phyloP scores from a whole-genome alignment of 1,140 invertebrate species.

The Drosophila albomicans region DNA sequence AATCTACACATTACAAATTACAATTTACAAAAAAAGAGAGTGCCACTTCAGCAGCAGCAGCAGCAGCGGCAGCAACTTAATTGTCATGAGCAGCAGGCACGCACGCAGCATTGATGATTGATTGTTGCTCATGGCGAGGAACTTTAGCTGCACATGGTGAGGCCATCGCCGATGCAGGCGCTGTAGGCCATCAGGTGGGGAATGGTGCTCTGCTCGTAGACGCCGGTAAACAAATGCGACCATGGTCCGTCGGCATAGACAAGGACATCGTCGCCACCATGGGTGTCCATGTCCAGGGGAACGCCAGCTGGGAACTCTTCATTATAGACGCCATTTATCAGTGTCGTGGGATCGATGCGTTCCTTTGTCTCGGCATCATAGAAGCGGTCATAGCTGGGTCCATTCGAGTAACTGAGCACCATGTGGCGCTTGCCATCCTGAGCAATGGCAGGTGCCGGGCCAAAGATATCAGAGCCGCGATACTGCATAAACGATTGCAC shows the following conservation, averaged over 20 bases:
- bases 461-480: slow-evolving; percentile 86
- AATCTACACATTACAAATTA: slow-evolving; percentile 60
- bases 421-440: slow-evolving; percentile 87
- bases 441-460: slow-evolving; percentile 81
- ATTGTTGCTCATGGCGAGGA: background rate
- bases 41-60: slow-evolving; percentile 16
- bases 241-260: slow-evolving; percentile 89
- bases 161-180: slow-evolving; percentile 86
- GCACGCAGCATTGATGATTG: slow-evolving; percentile 11
- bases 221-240: slow-evolving; percentile 90
- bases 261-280: slow-evolving; percentile 90
- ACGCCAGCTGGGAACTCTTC: slow-evolving; percentile 85
- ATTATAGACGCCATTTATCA: slow-evolving; percentile 58
- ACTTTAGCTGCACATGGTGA: slow-evolving; percentile 59
- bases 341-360: slow-evolving; percentile 70
- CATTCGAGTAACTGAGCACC: slow-evolving; percentile 91
- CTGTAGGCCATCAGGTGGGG: slow-evolving; percentile 90
- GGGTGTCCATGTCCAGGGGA: slow-evolving; percentile 87
- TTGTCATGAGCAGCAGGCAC: slow-evolving; percentile 54
- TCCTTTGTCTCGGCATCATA: slow-evolving; percentile 67
- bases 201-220: slow-evolving; percentile 92
- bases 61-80: slow-evolving; percentile 68
- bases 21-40: slow-evolving; percentile 38
- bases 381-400: slow-evolving; percentile 86
- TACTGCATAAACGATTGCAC: slow-evolving; percentile 47